These are phyloP conservation scores for Labrus mixtus DNA, from an alignment of 2,113 vertebrate species.

Conservation along the genomic window DNA sequence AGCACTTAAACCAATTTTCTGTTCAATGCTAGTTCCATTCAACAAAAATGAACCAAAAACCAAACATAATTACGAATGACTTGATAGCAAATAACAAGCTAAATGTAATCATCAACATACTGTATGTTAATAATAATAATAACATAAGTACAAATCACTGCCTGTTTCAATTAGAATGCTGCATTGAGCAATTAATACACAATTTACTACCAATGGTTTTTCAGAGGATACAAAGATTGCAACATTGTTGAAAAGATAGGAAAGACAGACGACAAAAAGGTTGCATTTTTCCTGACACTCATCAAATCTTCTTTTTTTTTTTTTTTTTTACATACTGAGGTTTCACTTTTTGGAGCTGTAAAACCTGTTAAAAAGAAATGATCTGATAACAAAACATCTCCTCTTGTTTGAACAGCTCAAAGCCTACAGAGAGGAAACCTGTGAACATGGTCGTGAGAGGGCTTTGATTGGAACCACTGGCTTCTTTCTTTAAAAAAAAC, in stretches of 20 bases:
- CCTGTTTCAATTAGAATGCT: background rate
- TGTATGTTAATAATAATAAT: background rate
- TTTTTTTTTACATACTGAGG: background rate
- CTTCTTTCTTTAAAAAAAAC: background rate
- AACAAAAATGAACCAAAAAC: too few species aligned
- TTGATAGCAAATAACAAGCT: background rate
- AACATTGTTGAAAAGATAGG: background rate
- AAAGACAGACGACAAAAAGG: background rate
- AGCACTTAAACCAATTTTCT: background rate
- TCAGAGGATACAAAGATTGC: background rate
- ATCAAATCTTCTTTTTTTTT: background rate
- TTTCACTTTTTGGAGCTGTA: background rate
- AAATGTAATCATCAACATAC: background rate
- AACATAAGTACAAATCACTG: background rate
- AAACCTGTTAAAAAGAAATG: background rate
- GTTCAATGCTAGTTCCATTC: background rate
- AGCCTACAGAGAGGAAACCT: background rate
- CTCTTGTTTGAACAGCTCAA: background rate
- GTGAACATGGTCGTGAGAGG: too few species aligned
- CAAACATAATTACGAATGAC: background rate
- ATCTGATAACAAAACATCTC: background rate
- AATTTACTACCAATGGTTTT: background rate
- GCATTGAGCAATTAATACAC: background rate
- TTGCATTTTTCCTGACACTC: background rate
- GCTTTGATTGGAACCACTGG: constrained; percentile 1